Conservation (phyloP, 2,888 invertebrate genomes). For the Pyrrhosoma nymphula region DNA sequence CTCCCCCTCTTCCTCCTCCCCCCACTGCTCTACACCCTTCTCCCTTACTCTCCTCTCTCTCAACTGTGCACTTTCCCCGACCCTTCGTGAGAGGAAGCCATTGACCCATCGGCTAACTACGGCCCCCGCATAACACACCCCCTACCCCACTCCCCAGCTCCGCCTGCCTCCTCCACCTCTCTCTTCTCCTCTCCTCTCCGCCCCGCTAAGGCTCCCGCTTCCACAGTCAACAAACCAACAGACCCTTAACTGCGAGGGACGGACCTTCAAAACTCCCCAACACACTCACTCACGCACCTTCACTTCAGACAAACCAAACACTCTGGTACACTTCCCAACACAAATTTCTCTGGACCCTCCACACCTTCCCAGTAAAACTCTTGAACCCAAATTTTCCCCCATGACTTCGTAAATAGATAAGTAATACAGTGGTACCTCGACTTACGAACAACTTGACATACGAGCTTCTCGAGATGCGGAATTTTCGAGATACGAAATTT, state of each 20-base stretch:
- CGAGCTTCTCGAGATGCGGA: no score
- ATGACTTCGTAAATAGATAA: no score
- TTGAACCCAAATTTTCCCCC: neutral
- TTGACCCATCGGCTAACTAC: conserved; percentile 60
- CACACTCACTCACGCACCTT: neutral
- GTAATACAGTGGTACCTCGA: no score
- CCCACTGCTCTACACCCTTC: neutral
- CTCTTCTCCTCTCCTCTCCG: neutral
- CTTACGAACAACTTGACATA: no score
- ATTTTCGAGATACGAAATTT: no score
- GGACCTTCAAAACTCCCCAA: neutral
- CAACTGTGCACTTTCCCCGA: neutral
- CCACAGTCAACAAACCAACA: conserved; percentile 50
- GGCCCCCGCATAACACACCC: neutral
- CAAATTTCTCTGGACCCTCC: neutral
- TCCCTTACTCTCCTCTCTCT: neutral
- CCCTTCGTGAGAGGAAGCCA: conserved; percentile 59
- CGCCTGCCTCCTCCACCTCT: neutral
- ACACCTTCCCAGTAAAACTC: neutral
- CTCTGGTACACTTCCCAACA: neutral
- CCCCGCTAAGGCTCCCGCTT: neutral
- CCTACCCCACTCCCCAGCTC: neutral
- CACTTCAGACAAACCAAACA: neutral
- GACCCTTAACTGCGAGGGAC: conserved; percentile 29
- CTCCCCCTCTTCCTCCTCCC: neutral